phyloP scores from a whole-genome alignment of 2,888 invertebrate species.

The Yponomeuta plumbellus region DNA sequence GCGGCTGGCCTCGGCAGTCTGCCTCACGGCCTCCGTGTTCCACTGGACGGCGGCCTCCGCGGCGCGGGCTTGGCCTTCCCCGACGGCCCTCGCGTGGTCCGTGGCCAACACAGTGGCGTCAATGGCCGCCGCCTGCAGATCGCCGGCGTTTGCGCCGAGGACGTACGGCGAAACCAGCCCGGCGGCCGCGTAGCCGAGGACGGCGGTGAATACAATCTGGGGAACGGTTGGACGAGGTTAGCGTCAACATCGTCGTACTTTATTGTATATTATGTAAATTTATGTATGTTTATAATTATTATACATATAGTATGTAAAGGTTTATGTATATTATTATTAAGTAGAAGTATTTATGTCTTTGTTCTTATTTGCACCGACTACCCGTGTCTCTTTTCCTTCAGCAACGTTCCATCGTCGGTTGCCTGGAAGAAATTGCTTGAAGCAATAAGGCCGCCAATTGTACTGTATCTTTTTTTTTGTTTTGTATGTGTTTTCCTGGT shows the following conservation, averaged over 20 bases:
- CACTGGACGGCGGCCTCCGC: conserved; percentile 55
- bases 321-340: too few species aligned
- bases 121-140: conserved; percentile 65
- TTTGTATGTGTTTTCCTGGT: too few species aligned
- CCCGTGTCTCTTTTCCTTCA: too few species aligned
- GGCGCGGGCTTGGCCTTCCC: conserved; percentile 46
- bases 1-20: conserved; percentile 51
- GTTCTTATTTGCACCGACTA: too few species aligned
- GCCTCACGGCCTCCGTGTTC: conserved; percentile 57
- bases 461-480: too few species aligned
- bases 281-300: too few species aligned
- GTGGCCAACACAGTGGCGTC: conserved; percentile 58
- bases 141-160: conserved; percentile 58
- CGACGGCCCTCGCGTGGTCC: conserved; percentile 9
- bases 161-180: conserved; percentile 50
- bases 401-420: too few species aligned
- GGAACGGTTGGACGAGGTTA: conserved; percentile 12
- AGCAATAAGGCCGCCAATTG: too few species aligned
- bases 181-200: conserved; percentile 71
- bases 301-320: too few species aligned
- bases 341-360: too few species aligned
- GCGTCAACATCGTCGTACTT: neutral
- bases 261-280: too few species aligned
- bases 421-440: too few species aligned
- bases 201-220: conserved; percentile 66